Percentiles rank a stretch among this genome's conserved stretches.
Conservation (phyloP, 2,888 invertebrate genomes). For the Drosophila helvetica region DNA sequence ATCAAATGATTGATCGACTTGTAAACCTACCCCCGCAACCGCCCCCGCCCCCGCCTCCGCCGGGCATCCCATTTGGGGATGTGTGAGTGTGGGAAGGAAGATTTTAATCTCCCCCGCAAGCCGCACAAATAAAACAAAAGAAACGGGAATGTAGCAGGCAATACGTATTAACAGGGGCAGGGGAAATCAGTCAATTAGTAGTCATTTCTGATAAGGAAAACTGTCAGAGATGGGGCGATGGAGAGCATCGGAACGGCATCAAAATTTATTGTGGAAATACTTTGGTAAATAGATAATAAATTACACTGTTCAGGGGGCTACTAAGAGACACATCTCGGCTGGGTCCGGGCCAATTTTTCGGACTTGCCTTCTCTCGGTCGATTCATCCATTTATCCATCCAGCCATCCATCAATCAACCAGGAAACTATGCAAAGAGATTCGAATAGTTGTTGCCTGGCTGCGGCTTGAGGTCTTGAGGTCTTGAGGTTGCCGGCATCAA, state of each 20-base stretch:
- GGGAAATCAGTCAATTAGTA: slow-evolving; percentile 71
- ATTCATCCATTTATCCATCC: slow-evolving; percentile 56
- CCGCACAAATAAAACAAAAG: slow-evolving; percentile 67
- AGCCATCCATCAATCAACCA: slow-evolving; percentile 66
- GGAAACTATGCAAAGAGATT: slow-evolving; percentile 39
- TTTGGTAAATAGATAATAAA: slow-evolving; percentile 70
- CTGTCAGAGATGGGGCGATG: slow-evolving; percentile 18
- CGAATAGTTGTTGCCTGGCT: slow-evolving; percentile 46
- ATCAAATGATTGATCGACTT: slow-evolving; percentile 75
- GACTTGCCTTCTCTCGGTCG: slow-evolving; percentile 27
- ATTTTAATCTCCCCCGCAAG: slow-evolving; percentile 65
- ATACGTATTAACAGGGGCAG: slow-evolving; percentile 18
- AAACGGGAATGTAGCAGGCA: slow-evolving; percentile 35
- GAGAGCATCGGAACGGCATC: slow-evolving; percentile 44
- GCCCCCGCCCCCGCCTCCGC: slow-evolving; percentile 34
- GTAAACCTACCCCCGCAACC: slow-evolving; percentile 1
- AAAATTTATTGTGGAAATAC: slow-evolving; percentile 68
- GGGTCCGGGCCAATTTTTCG: slow-evolving; percentile 26
- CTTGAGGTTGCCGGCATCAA: slow-evolving; percentile 57
- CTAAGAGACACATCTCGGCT: background rate
- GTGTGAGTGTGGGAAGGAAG: slow-evolving; percentile 27
- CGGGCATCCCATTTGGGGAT: slow-evolving; percentile 11
- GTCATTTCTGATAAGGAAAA: slow-evolving; percentile 63
- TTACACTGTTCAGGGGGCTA: slow-evolving; percentile 39
- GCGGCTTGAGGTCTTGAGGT: background rate